Evolutionary conservation across 2,113 vertebrate species (phyloP), one percentile per base, ranked within the genome.

Genomic region (Myxocyprinus asiaticus): DNA sequence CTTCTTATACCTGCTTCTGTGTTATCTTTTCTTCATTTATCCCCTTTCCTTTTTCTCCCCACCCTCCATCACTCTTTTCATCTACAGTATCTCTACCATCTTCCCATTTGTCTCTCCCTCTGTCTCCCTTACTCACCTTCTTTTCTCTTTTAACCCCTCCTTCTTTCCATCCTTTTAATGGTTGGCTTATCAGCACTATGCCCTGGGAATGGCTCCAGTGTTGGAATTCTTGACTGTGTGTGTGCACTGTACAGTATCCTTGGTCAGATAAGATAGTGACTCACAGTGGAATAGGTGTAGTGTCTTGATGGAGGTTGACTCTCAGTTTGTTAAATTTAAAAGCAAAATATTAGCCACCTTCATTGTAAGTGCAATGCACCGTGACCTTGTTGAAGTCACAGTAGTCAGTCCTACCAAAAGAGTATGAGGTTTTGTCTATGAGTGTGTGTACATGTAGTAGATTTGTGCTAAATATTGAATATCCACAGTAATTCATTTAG

Each of bases 301-400:
- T 44, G 50, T 67, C 50, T 61, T 5, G 2, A 8, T 67, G 8
- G 4, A 51, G 42, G 55, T 47, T 42, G 48, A 12, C 51, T 66
- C 10, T 59, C 7, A 56, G 62, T 74, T 74, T 50, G 15, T 73
- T 43, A 43, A 72, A 50, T 58, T n/a, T 15, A 80, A 73, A 45
- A 66, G 12, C 11, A 9, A 33, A 67, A 66, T 43, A 59, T 73
- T 15, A 62, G 33, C 22, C 22, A 33, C 15, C 12, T 62, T 42
- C 11, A 62, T 17, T 68, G 42, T 4, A 43, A 68, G 63, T 48
- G 8, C 50, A 73, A 9, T 67, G 11, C 7, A 59, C 47, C 47
- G n/a, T 75, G 8, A 75, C 83, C 84, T 81, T 70, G 68, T 82
- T 83, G 79, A 42, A 4, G 76, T 44, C 55, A 55, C 76, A 83